Evolutionary conservation across 2,113 vertebrate genomes (phyloP).

Genomic region (Tachycineta bicolor): DNA sequence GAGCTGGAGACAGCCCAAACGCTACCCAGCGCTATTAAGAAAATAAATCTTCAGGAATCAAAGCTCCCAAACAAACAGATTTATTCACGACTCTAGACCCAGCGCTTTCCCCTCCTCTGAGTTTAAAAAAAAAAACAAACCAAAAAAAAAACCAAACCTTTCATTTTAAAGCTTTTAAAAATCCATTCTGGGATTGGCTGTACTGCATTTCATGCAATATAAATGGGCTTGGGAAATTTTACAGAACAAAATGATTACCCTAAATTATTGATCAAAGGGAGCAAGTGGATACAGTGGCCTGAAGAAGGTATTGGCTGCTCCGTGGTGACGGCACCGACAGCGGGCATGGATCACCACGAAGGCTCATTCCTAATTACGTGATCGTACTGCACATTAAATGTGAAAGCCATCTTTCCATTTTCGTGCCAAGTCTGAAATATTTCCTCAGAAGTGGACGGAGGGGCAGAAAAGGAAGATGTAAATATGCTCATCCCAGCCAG

Average conservation of each 20-base stretch:
- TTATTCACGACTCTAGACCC: not conserved
- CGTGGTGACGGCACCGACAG: not conserved
- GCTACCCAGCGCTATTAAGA: not conserved
- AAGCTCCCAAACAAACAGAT: not conserved
- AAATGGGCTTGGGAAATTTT: not conserved
- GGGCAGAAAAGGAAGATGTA: not conserved
- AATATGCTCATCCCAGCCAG: not conserved
- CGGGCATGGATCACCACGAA: fast-evolving
- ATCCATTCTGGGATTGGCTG: not conserved
- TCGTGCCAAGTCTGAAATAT: not conserved
- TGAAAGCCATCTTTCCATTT: not conserved
- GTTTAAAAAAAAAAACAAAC: not conserved
- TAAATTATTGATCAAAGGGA: constrained; percentile 51
- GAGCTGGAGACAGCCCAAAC: not conserved
- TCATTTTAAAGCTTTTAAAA: not conserved
- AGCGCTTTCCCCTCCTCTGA: not conserved
- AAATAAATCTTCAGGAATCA: constrained; percentile 23
- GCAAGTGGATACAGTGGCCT: not conserved
- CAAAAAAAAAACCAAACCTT: not conserved
- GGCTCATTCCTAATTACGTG: not conserved
- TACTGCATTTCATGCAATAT: constrained; percentile 24
- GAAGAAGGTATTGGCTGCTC: not conserved
- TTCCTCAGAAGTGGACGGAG: not conserved
- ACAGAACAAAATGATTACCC: constrained; percentile 44
- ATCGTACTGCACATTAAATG: not conserved